Base-by-base conservation (phyloP, 2,113 vertebrate genomes). In the Aspiorhynchus laticeps region DNA sequence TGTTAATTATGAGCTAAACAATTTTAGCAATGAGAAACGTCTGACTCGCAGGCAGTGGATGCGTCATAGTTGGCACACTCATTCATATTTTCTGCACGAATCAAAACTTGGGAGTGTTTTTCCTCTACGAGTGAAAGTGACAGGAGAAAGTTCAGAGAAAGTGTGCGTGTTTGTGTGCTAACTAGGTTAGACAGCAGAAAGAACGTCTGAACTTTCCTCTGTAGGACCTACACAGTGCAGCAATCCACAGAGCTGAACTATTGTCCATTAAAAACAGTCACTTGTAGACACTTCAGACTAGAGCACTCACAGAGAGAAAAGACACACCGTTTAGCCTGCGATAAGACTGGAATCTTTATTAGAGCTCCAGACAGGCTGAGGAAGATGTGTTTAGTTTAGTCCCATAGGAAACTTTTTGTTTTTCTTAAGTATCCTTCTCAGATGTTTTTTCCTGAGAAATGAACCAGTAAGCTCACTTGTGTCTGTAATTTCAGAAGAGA, bases 161-260 rank as follows among this genome's bases (percentile, higher is more conserved):
- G 48, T 53, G 76, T 53, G 76, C 19, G 48, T 53, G 46, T 24
- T 33, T 56, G 48, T 78, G 76, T 24, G 76, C 17, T 78, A 53
- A 78, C 46, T 80, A 63, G 78, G 78, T 63, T 80, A 78, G 28
- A 33, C 53, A 26, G 56, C 21, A 3, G 56, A 82, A 82, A 65
- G 9, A 65, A 82, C 28, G n/a, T 61, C 77, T 82, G 80, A 82
- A 65, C 59, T 82, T 82, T 82, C n/a, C 36, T 63, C 31, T 17
- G 6, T 21, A 26, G 75, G 46, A 77, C 75, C 46, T 8, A 7
- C n/a, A 28, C 31, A 61, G 59, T 12, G n/a, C 61, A 74, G 71
- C 19, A 73, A 24, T 73, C 17, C 33, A 73, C 24, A 53, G 46
- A 24, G 76, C 26, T 56, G 4, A 78, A 53, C 76, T 24, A 79